Evolutionary conservation across 2,888 invertebrate species (phyloP), one percentile per base, ranked within the genome.

Genomic region (Drosophila mayaguana): DNA sequence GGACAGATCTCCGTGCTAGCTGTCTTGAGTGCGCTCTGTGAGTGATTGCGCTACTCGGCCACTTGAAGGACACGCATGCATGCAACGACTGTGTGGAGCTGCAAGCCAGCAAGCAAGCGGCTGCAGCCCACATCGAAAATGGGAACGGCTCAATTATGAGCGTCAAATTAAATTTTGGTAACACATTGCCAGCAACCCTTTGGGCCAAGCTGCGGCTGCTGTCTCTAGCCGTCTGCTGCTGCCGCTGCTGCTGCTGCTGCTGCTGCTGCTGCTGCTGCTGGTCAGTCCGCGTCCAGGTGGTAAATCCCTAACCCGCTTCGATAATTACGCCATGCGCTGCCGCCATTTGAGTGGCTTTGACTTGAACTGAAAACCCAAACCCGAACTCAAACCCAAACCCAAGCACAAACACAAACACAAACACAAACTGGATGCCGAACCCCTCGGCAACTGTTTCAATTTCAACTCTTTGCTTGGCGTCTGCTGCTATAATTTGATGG

Each of bases 401-500:
- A 38, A 63, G n/a, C n/a, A n/a, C n/a, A n/a, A n/a, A n/a, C n/a
- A 22, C 22, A 2, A 61, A 57, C 59, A 63, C 63, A 51, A 65
- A 40, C 11, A 46, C 46, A 46, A 65, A 42, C 20, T 34, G 60
- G 42, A 65, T 38, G 43, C 42, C 60, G 25, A 68, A 82, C 85
- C 85, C 85, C 77, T 85, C 81, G 80, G 83, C 88, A 85, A 85
- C 83, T 81, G 88, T 85, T 86, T 87, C 80, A 77, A 77, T 80
- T 79, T 83, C 51, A 71, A 74, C 67, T 72, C 70, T 75, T 76
- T 76, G 74, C 55, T 56, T 71, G 71, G 68, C 75, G 81, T 75
- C 71, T 79, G 77, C 75, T 83, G 73, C 63, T 76, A 72, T 78
- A 83, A 82, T 83, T 81, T 72, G 78, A 69, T 82, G 84, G 84